Conservation (phyloP, 1,140 invertebrate genomes). For the Drosophila melanica region DNA sequence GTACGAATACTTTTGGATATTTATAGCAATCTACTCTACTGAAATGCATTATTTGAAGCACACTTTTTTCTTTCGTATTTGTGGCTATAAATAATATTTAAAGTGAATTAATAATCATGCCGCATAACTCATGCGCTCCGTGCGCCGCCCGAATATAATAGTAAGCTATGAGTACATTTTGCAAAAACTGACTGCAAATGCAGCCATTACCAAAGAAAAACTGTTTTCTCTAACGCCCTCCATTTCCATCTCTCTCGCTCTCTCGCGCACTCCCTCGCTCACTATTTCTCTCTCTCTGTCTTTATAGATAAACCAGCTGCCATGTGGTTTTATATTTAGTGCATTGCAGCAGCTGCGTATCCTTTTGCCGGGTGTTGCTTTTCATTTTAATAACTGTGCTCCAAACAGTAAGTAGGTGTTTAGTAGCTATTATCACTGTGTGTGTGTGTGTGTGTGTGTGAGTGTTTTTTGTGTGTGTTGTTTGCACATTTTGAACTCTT, state of each 20-base stretch:
- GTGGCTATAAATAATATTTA: background rate
- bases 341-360: conserved; percentile 18
- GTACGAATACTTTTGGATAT: no score
- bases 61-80: background rate
- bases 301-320: conserved; percentile 24
- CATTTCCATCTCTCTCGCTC: background rate
- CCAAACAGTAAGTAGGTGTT: conserved; percentile 69
- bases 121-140: conserved; percentile 57
- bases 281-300: background rate
- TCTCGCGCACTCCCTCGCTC: background rate
- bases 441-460: conserved; percentile 20
- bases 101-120: conserved; percentile 28
- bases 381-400: conserved; percentile 62
- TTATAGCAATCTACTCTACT: no score
- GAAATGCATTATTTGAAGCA: background rate
- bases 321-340: conserved; percentile 37
- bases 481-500: conserved; percentile 73
- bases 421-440: conserved; percentile 72
- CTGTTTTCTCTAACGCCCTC: background rate
- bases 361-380: conserved; percentile 16
- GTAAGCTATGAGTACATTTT: conserved; percentile 32
- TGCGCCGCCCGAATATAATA: conserved; percentile 25
- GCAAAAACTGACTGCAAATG: conserved; percentile 42
- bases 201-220: conserved; percentile 27
- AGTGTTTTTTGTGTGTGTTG: conserved; percentile 27